A percentile compares a stretch with the other conserved stretches of the same genome.
These are phyloP conservation scores for Atractosteus spatula DNA, from an alignment of 2,113 vertebrate species.

Conservation along the genomic window DNA sequence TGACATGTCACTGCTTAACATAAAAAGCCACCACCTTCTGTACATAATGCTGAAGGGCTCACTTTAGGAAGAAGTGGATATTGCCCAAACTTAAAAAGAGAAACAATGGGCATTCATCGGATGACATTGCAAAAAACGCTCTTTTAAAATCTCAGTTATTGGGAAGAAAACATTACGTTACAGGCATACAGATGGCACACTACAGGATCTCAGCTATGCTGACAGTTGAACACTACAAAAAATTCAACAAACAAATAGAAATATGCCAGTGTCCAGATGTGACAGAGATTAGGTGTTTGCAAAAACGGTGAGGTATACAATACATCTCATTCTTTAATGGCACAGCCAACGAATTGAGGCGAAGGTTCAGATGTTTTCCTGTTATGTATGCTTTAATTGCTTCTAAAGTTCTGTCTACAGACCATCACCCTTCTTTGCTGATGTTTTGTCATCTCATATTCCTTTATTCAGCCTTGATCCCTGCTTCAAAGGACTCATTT, in stretches of 20 bases:
- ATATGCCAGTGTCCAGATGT: background rate
- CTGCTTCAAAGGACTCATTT: conserved; percentile 54
- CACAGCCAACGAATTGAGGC: conserved; percentile 34
- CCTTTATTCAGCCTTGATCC: conserved; percentile 52
- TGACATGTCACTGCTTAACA: too few species aligned
- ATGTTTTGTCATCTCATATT: conserved; percentile 63
- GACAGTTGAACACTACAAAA: too few species aligned
- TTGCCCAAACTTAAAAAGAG: too few species aligned
- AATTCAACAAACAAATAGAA: background rate
- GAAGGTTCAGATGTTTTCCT: conserved; percentile 54
- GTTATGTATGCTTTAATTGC: conserved; percentile 57
- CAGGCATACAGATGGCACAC: too few species aligned
- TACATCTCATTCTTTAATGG: conserved; percentile 15
- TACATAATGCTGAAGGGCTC: too few species aligned
- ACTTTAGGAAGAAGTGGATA: too few species aligned
- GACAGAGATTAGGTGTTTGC: background rate
- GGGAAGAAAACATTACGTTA: too few species aligned
- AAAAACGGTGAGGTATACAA: background rate
- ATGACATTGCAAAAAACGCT: too few species aligned
- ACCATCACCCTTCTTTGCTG: conserved; percentile 48
- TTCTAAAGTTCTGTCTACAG: conserved; percentile 56
- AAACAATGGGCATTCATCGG: too few species aligned
- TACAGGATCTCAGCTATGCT: too few species aligned
- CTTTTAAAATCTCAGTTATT: too few species aligned
- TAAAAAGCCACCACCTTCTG: too few species aligned